Evolutionary conservation across 2,113 vertebrate species (phyloP), one percentile per base, ranked within the genome.

Genomic region (Athene noctua): DNA sequence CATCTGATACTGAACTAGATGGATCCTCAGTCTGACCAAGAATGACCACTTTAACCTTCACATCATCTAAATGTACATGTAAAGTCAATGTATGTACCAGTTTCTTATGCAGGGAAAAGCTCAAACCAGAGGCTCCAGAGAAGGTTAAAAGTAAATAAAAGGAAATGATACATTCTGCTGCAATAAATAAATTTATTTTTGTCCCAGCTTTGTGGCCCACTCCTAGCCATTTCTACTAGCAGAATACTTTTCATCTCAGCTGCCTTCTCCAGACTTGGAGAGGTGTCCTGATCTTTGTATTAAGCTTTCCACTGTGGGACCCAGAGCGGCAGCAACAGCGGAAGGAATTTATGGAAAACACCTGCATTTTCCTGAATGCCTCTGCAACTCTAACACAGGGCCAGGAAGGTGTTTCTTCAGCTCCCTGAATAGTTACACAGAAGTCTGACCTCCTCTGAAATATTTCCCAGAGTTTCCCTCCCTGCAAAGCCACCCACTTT

Each of bases 51-150:
- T 61, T 49, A 51, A 36, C 27, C 8, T 51, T 74, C 38, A 54
- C 4, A 1, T 7, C 2, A 0, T 49, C 23, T 71, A 42, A 49
- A 75, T 61, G 10, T 36, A 30, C 2, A 3, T 44, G 26, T 19
- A 29, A 88, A 79, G 2, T 13, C 13, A 70, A 6, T 25, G 5
- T 26, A 57, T 49, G 4, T 46, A 6, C 10, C 80, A 7, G 4
- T 34, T 75, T 47, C 21, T 81, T 73, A 11, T 16, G 5, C 14
- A 58, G 10, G 20, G 17, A 75, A 47, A 80, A 62, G 1, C 13
- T 80, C 38, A 58, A 44, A 83, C 2, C 23, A 75, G 32, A 72
- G 4, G 5, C 1, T 59, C 9, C 6, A 47, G 17, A 61, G 9
- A n/a, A 27, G 15, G 13, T 34, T 88, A 34, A 65, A 42, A 38